A percentile compares a stretch with the other conserved stretches of the same genome.
These are phyloP conservation scores for Plutella xylostella DNA, from an alignment of 2,888 invertebrate genomes.

Conservation along the genomic window DNA sequence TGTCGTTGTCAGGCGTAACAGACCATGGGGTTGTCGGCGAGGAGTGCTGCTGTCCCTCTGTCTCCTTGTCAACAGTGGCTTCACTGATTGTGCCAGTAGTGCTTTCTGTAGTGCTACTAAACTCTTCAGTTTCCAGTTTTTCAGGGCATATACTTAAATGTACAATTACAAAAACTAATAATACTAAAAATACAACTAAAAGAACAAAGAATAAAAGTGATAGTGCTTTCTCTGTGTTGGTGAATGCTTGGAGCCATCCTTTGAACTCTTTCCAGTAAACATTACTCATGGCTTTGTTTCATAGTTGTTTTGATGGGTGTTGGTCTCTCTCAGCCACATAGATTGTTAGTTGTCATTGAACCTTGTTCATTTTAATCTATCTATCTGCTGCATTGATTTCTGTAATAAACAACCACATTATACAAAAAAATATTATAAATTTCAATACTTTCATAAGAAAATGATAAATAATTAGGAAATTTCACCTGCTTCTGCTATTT, in stretches of 20 bases:
- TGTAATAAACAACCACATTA: too few species aligned
- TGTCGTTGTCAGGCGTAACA: slow-evolving; percentile 26
- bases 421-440: too few species aligned
- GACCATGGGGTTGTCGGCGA: slow-evolving; percentile 29
- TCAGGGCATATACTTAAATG: slow-evolving; percentile 35
- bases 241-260: slow-evolving; percentile 52
- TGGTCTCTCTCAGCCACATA: slow-evolving; percentile 25
- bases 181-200: slow-evolving; percentile 30
- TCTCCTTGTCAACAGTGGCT: too few species aligned
- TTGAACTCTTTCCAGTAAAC: slow-evolving; percentile 38
- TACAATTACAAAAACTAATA: slow-evolving; percentile 37
- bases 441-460: too few species aligned
- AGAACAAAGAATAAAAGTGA: slow-evolving; percentile 32
- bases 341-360: slow-evolving; percentile 19
- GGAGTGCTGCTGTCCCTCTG: too few species aligned
- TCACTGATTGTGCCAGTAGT: neutral
- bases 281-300: slow-evolving; percentile 36
- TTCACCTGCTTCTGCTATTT: too few species aligned
- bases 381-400: too few species aligned
- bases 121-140: neutral
- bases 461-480: too few species aligned
- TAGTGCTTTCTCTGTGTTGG: slow-evolving; percentile 36
- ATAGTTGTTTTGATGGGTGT: neutral
- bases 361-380: too few species aligned
- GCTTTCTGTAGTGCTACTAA: neutral